Base-by-base conservation (phyloP, 1,140 invertebrate genomes). In the Oppia nitens region DNA sequence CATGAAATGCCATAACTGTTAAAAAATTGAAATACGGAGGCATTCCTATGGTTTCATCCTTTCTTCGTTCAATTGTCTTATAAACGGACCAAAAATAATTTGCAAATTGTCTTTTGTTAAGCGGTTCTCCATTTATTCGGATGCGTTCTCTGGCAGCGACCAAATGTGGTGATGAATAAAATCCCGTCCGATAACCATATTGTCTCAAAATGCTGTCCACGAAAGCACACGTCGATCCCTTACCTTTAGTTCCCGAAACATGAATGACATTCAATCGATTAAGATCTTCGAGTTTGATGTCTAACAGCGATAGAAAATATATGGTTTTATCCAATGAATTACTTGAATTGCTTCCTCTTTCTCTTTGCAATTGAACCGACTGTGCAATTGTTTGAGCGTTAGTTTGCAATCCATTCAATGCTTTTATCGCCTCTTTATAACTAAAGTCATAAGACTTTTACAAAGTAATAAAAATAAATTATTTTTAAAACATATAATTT, bases 1-100 rank as follows among this genome's bases (percentile, higher is more conserved):
- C 73, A 66, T 93, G 79, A 64, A 94, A 87, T 17, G 88, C 85
- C 74, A 98, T 75, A 17, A 97, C 75, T 0, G 93, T 97, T 0
- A 98, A 71, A 70, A 98, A 97, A 58, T 83, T 80, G 73, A 98
- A 99, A 71, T 96, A 99, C 9, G 80, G 74, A 1, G 95, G 95
- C 83, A 61, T 57, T 27, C 21, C 17, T 20, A n/a, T 32, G 20
- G 23, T 32, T 21, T 40, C 21, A 2, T 29, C 14, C 21, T 40
- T 53, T 64, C 87, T 84, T 2, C 70, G 61, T 12, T 76, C 64
- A 21, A 94, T 66, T 11, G 67, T 68, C 50, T 81, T 75, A 67
- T 87, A 92, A 17, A 94, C 78, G 57, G 79, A 71, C 80, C 86
- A 90, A 71, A 98, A 98, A 67, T 87, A 78, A 4, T 78, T 63